Conservation (phyloP, 2,888 invertebrate species). For the Ormyrus rosae region DNA sequence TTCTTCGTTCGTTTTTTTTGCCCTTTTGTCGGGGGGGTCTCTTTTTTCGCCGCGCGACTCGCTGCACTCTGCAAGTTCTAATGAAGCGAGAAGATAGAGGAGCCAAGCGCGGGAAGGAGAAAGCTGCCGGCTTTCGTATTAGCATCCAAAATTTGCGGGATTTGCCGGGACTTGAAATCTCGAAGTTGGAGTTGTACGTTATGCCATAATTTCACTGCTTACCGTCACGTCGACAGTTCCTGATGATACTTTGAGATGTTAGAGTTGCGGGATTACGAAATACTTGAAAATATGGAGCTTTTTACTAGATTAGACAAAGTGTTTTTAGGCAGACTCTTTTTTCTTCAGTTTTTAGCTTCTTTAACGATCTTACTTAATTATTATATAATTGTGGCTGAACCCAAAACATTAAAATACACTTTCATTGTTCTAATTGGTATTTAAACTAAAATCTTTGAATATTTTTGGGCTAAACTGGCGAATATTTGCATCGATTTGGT, state of each 20-base stretch:
- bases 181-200: not conserved
- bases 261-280: not conserved
- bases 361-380: too few species aligned
- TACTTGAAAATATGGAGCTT: not conserved
- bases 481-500: constrained; percentile 1
- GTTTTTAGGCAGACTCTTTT: too few species aligned
- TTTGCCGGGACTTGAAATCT: constrained; percentile 11
- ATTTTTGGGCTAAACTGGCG: not conserved
- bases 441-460: too few species aligned
- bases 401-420: too few species aligned
- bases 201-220: not conserved
- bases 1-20: constrained; percentile 1
- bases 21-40: not conserved
- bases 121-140: not conserved
- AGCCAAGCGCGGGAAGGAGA: not conserved
- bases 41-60: not conserved
- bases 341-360: too few species aligned
- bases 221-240: not conserved
- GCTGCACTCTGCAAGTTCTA: constrained; percentile 23
- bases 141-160: constrained; percentile 23
- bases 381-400: too few species aligned
- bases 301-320: not conserved
- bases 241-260: not conserved
- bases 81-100: constrained; percentile 23
- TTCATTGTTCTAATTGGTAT: too few species aligned